Evolutionary conservation across 1,140 invertebrate species (phyloP), one percentile per base, ranked within the genome.

Genomic region (Cotesia glomerata): DNA sequence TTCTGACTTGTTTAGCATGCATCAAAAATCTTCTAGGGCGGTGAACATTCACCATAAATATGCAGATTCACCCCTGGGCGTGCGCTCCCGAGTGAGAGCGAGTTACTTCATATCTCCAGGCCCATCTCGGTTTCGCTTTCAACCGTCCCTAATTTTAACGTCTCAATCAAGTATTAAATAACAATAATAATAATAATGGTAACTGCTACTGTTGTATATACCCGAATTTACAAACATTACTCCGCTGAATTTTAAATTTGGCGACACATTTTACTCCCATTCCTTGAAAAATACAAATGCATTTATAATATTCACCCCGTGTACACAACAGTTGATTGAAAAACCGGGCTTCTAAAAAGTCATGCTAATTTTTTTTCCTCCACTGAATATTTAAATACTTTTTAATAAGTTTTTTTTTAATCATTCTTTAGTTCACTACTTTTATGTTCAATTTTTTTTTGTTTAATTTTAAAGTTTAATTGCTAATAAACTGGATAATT

Each of bases 281-380:
- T 26, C 26, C 26, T 3, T 26, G 26, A 26, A 26, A 26, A 8
- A 76, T 51, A 72, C 73, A 78, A 80, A 77, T 79, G 79, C 79
- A 81, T 82, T 82, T 83, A 83, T 82, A 82, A 82, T 84, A 84
- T 84, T 84, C 80, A 82, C 80, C 80, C 81, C 65, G 70, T 61
- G 66, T 73, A 75, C 69, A 74, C 72, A 75, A 18, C 65, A 69
- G 70, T 26, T 67, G 18, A 9, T 18, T 49, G 32, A 65, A 32
- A 14, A 45, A 14, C 54, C 39, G 73, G 54, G 56, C 16, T 71
- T 71, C 39, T 74, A 64, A 35, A 45, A 45, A 45, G 39, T 45
- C 39, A 62, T 16, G 32, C 62, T 14, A 7, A n/a, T 35, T 5
- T 35, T 35, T 39, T 18, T n/a, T n/a, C 13, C 7, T 61, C 13